Evolutionary conservation across 2,888 invertebrate genomes (phyloP).

Genomic region (Agonum fuliginosum): DNA sequence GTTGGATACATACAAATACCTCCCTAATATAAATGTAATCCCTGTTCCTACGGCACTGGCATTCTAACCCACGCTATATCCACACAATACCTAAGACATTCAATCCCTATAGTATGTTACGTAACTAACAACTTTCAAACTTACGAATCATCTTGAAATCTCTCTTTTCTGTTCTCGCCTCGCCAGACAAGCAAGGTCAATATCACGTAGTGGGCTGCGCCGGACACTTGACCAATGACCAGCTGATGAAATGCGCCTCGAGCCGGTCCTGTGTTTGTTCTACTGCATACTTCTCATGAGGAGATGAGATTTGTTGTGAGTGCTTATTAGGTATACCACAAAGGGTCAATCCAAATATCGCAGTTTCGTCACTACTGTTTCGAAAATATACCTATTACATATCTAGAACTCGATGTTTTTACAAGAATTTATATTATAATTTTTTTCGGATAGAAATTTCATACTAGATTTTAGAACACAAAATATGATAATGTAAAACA

Average conservation of each 20-base stretch:
- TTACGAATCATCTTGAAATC: conserved; percentile 9
- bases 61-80: background rate
- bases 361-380: too few relatives aligned
- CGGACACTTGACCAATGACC: too few relatives aligned
- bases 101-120: background rate
- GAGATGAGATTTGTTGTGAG: background rate
- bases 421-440: too few relatives aligned
- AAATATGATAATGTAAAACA: too few relatives aligned
- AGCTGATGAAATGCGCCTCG: conserved; percentile 4
- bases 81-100: background rate
- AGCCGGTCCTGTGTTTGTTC: background rate
- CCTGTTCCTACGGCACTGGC: background rate
- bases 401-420: too few relatives aligned
- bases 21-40: too few relatives aligned
- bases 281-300: conserved; percentile 3
- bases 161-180: background rate
- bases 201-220: conserved; percentile 1
- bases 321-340: background rate
- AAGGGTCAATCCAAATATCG: too few relatives aligned
- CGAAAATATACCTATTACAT: too few relatives aligned
- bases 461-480: too few relatives aligned
- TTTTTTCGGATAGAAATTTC: too few relatives aligned
- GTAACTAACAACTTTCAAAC: background rate
- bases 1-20: too few relatives aligned
- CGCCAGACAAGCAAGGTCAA: conserved; percentile 10